A percentile compares a stretch with the other conserved stretches of the same genome.
phyloP scores from a whole-genome alignment of 1,140 invertebrate genomes.

The Trissolcus basalis region DNA sequence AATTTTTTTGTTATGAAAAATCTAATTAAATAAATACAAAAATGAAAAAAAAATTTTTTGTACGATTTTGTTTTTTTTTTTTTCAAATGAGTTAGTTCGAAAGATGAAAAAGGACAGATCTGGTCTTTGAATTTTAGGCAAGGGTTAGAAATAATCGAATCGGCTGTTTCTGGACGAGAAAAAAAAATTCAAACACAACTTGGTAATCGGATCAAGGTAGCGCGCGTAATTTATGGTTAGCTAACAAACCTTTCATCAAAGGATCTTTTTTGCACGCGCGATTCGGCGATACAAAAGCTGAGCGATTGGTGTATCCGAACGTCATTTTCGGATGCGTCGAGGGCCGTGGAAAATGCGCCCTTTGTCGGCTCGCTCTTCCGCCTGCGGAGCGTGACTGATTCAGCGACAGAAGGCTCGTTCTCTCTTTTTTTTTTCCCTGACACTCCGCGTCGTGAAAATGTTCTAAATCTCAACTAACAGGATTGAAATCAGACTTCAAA shows the following conservation, averaged over 20 bases:
- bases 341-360: constrained; percentile 36
- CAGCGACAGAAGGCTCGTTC: constrained; percentile 32
- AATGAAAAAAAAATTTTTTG: too few relatives aligned
- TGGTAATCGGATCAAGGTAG: constrained; percentile 37
- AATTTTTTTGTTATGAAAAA: too few relatives aligned
- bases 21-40: too few relatives aligned
- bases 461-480: constrained; percentile 30
- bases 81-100: too few relatives aligned
- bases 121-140: too few relatives aligned
- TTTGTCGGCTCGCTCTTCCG: constrained; percentile 32
- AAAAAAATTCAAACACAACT: background rate
- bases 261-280: constrained; percentile 26
- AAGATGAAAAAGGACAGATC: too few relatives aligned
- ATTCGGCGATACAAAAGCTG: constrained; percentile 26
- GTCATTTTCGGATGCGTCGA: constrained; percentile 39
- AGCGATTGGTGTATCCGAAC: constrained; percentile 37
- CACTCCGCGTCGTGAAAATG: constrained; percentile 7
- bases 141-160: too few relatives aligned
- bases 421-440: constrained; percentile 10
- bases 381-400: constrained; percentile 46
- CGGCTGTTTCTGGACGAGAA: too few relatives aligned
- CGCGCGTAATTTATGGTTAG: constrained; percentile 41
- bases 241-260: constrained; percentile 48
- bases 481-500: constrained; percentile 47
- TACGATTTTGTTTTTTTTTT: too few relatives aligned